phyloP scores from a whole-genome alignment of 2,113 vertebrate species.

The Podocnemis expansa region DNA sequence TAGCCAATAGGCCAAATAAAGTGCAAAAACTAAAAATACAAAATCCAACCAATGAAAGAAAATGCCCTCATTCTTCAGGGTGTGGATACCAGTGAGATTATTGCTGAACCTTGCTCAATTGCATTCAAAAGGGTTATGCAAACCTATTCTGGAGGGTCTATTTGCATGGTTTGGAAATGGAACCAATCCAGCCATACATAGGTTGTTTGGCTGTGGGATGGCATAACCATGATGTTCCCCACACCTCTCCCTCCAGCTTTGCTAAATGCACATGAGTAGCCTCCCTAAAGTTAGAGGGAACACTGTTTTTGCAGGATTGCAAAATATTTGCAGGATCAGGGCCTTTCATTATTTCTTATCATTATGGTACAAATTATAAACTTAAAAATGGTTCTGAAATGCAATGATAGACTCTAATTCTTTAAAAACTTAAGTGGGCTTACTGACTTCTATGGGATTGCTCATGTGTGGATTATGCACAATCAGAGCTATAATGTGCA shows the following conservation, averaged over 20 bases:
- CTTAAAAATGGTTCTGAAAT: no score
- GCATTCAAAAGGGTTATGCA: background rate
- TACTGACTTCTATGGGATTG: background rate
- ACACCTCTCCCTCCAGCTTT: background rate
- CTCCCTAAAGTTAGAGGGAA: background rate
- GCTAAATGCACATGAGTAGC: background rate
- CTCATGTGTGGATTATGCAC: background rate
- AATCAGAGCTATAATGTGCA: background rate
- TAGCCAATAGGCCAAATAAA: no score
- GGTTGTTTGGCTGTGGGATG: background rate
- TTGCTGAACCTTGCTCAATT: background rate
- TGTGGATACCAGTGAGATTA: background rate
- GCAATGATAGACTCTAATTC: background rate
- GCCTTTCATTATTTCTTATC: background rate
- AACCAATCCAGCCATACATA: background rate
- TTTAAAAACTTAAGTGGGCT: background rate
- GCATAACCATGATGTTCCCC: background rate
- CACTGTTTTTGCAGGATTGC: background rate
- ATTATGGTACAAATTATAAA: background rate
- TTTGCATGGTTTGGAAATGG: fast-evolving
- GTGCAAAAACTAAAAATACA: no score
- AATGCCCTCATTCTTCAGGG: background rate
- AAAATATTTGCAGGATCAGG: background rate
- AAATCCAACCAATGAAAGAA: background rate
- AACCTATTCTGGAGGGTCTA: background rate